Evolutionary conservation across 2,113 vertebrate species (phyloP).

Genomic region (Condylura cristata): DNA sequence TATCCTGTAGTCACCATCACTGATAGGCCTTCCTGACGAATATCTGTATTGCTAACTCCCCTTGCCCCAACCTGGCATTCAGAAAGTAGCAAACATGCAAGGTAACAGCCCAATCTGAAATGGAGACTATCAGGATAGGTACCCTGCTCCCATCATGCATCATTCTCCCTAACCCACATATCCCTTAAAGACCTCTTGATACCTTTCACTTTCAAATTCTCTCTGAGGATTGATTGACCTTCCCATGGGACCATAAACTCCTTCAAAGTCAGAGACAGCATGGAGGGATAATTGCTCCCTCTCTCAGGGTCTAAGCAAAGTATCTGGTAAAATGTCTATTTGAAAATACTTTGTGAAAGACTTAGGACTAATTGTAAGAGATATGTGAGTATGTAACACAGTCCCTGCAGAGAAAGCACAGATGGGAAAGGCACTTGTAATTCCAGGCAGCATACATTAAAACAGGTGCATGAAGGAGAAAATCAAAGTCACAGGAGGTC

Average conservation of each 20-base stretch:
- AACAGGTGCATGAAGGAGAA: slow-evolving; percentile 11
- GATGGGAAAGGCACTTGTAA: not conserved
- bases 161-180: not conserved
- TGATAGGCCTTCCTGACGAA: not conserved
- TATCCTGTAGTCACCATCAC: not conserved
- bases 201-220: not conserved
- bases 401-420: not conserved
- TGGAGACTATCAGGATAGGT: not conserved
- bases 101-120: not conserved
- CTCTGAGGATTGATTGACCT: not conserved
- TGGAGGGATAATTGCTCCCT: not conserved
- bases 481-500: not conserved
- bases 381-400: not conserved
- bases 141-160: not conserved
- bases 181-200: not conserved
- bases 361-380: not conserved
- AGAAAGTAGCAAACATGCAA: not conserved
- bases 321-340: not conserved
- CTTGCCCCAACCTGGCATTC: not conserved
- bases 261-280: not conserved
- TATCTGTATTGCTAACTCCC: not conserved
- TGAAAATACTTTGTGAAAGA: not conserved
- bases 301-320: not conserved
- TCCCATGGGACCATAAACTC: not conserved
- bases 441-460: not conserved